Base-by-base conservation (phyloP, 2,797 vertebrate genomes). In the Cyclura pinguis region DNA sequence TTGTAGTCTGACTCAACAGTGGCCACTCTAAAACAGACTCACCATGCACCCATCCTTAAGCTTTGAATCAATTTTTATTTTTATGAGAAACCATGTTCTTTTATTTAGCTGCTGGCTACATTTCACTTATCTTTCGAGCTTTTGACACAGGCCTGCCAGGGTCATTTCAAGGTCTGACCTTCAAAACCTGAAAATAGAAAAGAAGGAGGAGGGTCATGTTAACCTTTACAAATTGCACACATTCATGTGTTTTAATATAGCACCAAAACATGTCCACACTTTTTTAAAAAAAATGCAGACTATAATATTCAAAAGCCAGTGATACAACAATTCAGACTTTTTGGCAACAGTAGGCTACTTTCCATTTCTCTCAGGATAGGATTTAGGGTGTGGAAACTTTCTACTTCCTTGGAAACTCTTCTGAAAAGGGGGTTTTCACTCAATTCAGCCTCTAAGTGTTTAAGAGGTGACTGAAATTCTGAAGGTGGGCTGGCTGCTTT, bases 381-480 rank as follows among this genome's bases (percentile, higher is more conserved):
- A 97, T 92, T 97, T 95, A 96, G 97, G 96, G 97, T 97, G 97
- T 98, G 97, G 97, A 98, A 97, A 97, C 94, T 97, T 97, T 98
- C 97, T 97, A 97, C 97, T 97, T 97, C 97, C 96, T 97, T 97
- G 97, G 97, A 97, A 98, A 97, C 96, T 97, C 97, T 96, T 98
- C 96, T 97, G 96, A 97, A 97, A 97, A 96, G 87, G 80, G 62
- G 96, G 96, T 98, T 98, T 97, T 97, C 97, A 98, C 97, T 97
- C 97, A 92, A 94, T 97, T 97, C 96, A 93, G 96, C 92, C 92
- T 93, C 96, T 96, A 97, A 97, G 97, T 98, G 97, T 98, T 98
- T 98, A 97, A 97, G 97, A 98, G 97, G 97, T 97, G 97, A 97
- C 96, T 97, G 97, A 96, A 96, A 97, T 97, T 96, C 96, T 97